phyloP scores from a whole-genome alignment of 2,888 invertebrate species.

The Hirtodrosophila alboralis region DNA sequence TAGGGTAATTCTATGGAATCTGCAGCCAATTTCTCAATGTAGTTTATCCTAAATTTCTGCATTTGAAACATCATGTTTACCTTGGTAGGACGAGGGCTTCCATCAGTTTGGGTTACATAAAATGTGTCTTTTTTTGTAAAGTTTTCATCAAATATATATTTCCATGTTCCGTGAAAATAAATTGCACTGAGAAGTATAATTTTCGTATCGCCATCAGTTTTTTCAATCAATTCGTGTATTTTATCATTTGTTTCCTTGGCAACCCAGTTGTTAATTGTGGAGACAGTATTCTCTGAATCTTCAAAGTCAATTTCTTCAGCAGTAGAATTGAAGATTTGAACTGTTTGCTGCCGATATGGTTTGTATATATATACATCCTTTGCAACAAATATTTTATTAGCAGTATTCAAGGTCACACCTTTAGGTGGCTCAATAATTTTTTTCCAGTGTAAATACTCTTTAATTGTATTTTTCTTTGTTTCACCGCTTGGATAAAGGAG shows the following conservation, averaged over 20 bases:
- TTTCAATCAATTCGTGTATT: not conserved
- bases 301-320: conserved; percentile 1
- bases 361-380: not conserved
- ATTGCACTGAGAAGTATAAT: conserved; percentile 3
- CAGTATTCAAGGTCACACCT: not conserved
- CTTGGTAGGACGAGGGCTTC: not conserved
- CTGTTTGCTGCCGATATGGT: not conserved
- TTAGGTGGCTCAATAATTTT: not conserved
- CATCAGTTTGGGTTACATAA: not conserved
- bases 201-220: not conserved
- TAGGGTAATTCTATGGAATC: conserved; percentile 9
- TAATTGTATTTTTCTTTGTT: not conserved
- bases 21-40: conserved; percentile 6
- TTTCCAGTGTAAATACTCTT: no score
- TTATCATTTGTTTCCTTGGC: not conserved
- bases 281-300: not conserved
- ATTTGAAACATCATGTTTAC: not conserved
- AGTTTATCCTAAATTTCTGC: not conserved
- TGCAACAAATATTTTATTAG: not conserved
- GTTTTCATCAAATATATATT: not conserved
- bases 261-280: not conserved
- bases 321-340: not conserved
- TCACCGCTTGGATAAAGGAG: not conserved
- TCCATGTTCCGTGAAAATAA: conserved; percentile 5
- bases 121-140: not conserved